Conservation (phyloP, 2,888 invertebrate species). For the Protonemura montana region DNA sequence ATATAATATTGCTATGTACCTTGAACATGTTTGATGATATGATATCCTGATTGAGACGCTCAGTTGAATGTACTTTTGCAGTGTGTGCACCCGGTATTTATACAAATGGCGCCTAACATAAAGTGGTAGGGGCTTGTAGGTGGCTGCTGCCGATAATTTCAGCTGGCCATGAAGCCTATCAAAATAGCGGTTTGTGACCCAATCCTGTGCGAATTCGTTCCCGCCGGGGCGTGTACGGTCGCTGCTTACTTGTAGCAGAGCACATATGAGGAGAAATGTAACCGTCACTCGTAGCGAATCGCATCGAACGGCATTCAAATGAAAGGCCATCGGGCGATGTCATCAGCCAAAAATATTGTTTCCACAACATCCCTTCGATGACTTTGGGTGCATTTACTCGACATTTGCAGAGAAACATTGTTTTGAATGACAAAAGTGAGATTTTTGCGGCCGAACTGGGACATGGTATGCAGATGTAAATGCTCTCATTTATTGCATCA, state of each 20-base stretch:
- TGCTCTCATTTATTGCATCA: too few species aligned
- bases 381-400: too few species aligned
- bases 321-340: too few species aligned
- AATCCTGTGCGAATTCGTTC: background rate
- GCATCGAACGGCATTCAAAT: too few species aligned
- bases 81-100: background rate
- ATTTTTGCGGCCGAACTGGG: too few species aligned
- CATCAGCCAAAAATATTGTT: too few species aligned
- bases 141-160: background rate
- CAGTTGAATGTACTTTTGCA: slow-evolving; percentile 12
- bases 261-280: background rate
- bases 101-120: background rate
- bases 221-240: background rate
- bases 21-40: background rate
- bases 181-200: background rate
- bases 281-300: too few species aligned
- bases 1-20: background rate
- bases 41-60: background rate
- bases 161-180: background rate
- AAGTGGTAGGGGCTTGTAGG: background rate
- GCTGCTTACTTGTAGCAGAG: background rate
- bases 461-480: too few species aligned
- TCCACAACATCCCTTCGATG: too few species aligned
- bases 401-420: too few species aligned
- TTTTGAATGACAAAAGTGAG: too few species aligned